Base-by-base conservation (phyloP, 2,888 invertebrate species). In the Mamestra brassicae region DNA sequence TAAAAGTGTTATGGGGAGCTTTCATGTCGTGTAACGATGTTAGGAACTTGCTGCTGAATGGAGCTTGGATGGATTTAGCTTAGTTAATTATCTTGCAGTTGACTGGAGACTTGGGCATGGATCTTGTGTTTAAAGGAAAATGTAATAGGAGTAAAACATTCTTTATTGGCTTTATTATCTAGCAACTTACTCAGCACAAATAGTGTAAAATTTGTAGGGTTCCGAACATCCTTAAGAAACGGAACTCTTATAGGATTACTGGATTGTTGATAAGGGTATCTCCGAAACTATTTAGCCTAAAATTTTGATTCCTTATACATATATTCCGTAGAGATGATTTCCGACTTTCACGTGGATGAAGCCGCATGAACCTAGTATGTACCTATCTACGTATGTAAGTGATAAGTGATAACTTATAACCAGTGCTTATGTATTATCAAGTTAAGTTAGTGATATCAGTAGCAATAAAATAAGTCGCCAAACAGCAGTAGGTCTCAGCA, bases 21-120 rank as follows among this genome's bases (percentile, higher is more conserved):
- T 74, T 81, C 52, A 70, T 70, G 66, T 26, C 55, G 34, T 34
- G 26, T 74, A 74, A 84, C 36, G n/a, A 52, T 63, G 80, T 84
- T 84, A 74, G 38, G 4, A 68, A 64, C 55, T 61, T 70, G n/a
- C 45, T 34, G 6, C n/a, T 57, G 52, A 50, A 69, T 34, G 8
- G 13, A 69, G 60, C 45, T 67, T 54, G 38, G 34, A 50, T n/a
- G 38, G 60, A 54, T 74, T 54, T 55, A 34, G 36, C 36, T 26
- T 17, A 71, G n/a, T 62, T 57, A 55, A 54, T 77, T 34, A 38
- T 54, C 42, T 36, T 34, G 26, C 8, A 52, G 17, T 47, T 17
- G 26, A 26, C 26, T 64, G 6, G 4, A 13, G 6, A 15, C 42
- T 42, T n/a, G 10, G 11, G 26, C 65, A 1, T 17, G 17, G 15